Evolutionary conservation across 2,888 invertebrate species (phyloP).

Genomic region (Neocrepidodera transversa): DNA sequence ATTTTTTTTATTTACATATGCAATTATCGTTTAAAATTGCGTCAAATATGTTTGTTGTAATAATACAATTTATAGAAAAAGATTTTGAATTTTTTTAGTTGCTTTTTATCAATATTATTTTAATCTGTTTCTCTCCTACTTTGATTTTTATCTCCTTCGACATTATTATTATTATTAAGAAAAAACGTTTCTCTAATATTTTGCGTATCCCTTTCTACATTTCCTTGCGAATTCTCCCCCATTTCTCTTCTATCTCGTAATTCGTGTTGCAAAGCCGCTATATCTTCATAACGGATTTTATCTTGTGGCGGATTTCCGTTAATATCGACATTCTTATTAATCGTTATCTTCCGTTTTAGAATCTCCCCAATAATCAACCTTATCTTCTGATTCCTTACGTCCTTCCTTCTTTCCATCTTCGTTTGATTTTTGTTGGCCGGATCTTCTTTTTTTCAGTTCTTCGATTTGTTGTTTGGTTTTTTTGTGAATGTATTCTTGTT

Average conservation of each 20-base stretch:
- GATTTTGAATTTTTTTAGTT: no score
- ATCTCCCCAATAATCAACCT: neutral
- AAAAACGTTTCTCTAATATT: no score
- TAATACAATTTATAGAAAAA: no score
- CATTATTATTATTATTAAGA: no score
- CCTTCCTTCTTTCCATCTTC: slow-evolving; percentile 22
- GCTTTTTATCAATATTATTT: no score
- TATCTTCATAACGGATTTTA: neutral
- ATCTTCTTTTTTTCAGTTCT: slow-evolving; percentile 32
- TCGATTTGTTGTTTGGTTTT: slow-evolving; percentile 33
- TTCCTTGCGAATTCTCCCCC: no score
- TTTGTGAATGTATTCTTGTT: slow-evolving; percentile 40
- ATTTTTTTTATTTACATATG: neutral
- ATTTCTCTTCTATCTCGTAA: no score
- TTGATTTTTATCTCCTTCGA: no score
- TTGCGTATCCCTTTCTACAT: no score
- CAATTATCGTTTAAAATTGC: no score
- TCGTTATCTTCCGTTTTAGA: neutral
- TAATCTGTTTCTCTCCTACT: no score
- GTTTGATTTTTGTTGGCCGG: slow-evolving; percentile 1
- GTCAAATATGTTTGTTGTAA: no score
- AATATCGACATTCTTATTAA: neutral
- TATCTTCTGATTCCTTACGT: slow-evolving; percentile 15
- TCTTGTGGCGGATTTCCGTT: neutral
- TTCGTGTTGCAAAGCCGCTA: neutral